These are phyloP conservation scores for Pogonognathellus flavescens DNA, from an alignment of 1,140 invertebrate genomes.

Conservation along the genomic window DNA sequence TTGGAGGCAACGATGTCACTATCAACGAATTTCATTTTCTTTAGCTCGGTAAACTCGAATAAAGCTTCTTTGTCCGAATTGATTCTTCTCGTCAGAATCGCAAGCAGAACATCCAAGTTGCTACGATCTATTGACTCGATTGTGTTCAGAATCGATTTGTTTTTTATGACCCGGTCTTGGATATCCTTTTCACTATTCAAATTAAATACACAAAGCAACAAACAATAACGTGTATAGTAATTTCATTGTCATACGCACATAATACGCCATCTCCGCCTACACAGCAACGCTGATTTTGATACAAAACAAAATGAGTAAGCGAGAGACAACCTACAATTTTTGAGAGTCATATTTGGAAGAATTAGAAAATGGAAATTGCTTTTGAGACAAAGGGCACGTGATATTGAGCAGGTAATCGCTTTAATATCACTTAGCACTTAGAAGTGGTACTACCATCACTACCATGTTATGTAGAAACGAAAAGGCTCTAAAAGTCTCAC, in stretches of 20 bases:
- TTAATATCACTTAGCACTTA: not conserved
- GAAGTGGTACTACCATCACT: not conserved
- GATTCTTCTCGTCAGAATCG: slow-evolving; percentile 77
- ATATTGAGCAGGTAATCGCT: too few relatives aligned
- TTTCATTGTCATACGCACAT: not conserved
- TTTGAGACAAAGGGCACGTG: too few relatives aligned
- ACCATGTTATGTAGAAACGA: not conserved
- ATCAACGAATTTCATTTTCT: slow-evolving; percentile 79
- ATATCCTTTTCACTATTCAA: slow-evolving; percentile 69
- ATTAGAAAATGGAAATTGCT: not conserved
- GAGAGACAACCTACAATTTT: not conserved
- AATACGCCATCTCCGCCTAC: not conserved
- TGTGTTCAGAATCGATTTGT: slow-evolving; percentile 88
- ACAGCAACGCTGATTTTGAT: not conserved
- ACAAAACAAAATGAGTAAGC: not conserved
- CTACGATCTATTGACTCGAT: slow-evolving; percentile 78
- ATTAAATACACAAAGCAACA: slow-evolving; percentile 13
- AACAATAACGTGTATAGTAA: not conserved
- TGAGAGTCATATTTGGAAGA: slow-evolving; percentile 22
- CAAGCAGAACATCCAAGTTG: slow-evolving; percentile 74
- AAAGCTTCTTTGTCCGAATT: slow-evolving; percentile 81
- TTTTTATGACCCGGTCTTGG: slow-evolving; percentile 90
- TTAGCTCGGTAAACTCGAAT: slow-evolving; percentile 79
- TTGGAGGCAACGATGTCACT: slow-evolving; percentile 79
- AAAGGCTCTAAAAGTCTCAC: slow-evolving; percentile 66